Conservation (phyloP, 1,140 invertebrate species). For the Halotydeus destructor region DNA sequence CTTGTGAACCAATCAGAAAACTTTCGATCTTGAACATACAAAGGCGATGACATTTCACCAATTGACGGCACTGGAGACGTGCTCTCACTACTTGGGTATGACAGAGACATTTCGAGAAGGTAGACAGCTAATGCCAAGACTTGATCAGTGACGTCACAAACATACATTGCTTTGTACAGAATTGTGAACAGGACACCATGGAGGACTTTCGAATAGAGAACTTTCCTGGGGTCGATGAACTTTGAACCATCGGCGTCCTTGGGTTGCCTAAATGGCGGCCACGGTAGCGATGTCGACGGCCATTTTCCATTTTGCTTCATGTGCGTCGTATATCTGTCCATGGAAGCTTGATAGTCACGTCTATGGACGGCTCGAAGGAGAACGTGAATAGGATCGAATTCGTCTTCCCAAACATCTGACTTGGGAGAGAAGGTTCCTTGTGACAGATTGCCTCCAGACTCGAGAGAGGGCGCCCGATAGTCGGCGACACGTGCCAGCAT, state of each 20-base stretch:
- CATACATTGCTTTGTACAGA: conserved; percentile 16
- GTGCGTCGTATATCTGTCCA: conserved; percentile 49
- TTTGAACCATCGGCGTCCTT: conserved; percentile 32
- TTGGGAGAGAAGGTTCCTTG: conserved; percentile 85
- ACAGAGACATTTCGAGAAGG: conserved; percentile 58
- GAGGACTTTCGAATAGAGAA: conserved; percentile 51
- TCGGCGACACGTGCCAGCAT: conserved; percentile 37
- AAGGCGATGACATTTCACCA: neutral
- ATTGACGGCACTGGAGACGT: neutral
- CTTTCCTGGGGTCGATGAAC: conserved; percentile 42
- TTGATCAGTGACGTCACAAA: conserved; percentile 40
- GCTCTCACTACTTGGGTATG: conserved; percentile 26
- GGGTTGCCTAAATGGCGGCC: conserved; percentile 62
- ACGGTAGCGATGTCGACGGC: conserved; percentile 36
- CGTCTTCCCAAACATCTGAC: conserved; percentile 60
- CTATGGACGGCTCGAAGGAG: conserved; percentile 69
- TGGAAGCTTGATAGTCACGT: conserved; percentile 74
- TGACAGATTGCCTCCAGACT: conserved; percentile 55
- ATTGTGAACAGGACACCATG: conserved; percentile 52
- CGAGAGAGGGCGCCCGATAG: conserved; percentile 52
- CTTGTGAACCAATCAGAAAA: conserved; percentile 48
- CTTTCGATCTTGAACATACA: conserved; percentile 34
- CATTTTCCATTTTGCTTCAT: neutral
- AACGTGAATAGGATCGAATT: conserved; percentile 85
- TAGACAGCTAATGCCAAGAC: conserved; percentile 62